Percentiles rank a stretch among this genome's conserved stretches.
Evolutionary conservation across 2,888 invertebrate genomes (phyloP).

Genomic region (Thymelicus sylvestris): DNA sequence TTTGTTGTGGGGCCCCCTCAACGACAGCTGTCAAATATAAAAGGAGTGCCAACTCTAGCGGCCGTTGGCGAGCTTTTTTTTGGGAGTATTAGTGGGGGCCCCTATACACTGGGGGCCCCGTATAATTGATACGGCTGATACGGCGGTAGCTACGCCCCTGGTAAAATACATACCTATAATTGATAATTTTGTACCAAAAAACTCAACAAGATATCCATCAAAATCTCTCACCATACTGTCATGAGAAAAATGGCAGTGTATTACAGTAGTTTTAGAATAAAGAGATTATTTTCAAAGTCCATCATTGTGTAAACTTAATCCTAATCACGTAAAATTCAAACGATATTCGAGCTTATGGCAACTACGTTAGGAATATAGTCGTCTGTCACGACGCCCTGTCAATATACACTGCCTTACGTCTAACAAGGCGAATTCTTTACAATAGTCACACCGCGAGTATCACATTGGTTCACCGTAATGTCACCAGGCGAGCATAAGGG

Average conservation of each 20-base stretch:
- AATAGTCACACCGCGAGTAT: constrained; percentile 8
- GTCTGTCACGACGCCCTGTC: constrained; percentile 40
- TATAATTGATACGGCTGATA: too few relatives aligned
- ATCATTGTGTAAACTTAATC: constrained; percentile 15
- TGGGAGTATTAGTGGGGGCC: too few relatives aligned
- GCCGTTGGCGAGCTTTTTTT: too few relatives aligned
- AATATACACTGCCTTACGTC: constrained; percentile 40
- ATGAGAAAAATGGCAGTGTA: constrained; percentile 20
- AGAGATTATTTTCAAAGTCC: constrained; percentile 19
- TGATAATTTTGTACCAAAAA: background rate
- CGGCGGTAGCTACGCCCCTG: too few relatives aligned
- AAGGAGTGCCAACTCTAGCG: too few relatives aligned
- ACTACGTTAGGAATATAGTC: constrained; percentile 46
- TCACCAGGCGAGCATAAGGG: background rate
- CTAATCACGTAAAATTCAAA: constrained; percentile 42
- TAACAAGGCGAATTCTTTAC: constrained; percentile 25
- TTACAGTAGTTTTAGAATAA: background rate
- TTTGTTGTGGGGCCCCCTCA: too few relatives aligned
- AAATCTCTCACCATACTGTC: background rate
- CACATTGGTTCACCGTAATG: background rate
- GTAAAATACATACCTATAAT: too few relatives aligned
- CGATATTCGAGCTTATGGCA: constrained; percentile 52
- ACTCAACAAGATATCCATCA: background rate
- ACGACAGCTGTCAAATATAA: too few relatives aligned
- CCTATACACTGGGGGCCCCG: too few relatives aligned